A percentile compares a stretch with the other conserved stretches of the same genome.
Evolutionary conservation across 2,113 vertebrate species (phyloP).

Genomic region (Chaetodon trifascialis): DNA sequence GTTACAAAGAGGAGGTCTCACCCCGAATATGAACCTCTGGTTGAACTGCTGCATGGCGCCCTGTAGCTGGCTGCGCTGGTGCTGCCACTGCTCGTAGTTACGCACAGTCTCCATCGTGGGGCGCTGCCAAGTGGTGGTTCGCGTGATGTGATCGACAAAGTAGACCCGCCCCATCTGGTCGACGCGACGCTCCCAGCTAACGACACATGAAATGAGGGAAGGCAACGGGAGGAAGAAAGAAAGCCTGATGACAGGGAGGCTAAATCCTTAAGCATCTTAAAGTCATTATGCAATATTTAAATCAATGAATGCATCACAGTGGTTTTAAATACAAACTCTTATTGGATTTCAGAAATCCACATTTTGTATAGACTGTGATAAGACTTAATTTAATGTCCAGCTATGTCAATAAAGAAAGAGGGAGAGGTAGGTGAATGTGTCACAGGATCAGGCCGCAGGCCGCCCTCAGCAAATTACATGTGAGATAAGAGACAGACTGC

Average conservation of each 20-base stretch:
- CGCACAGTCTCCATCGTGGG: slow-evolving; percentile 95
- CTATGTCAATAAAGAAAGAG: too few species aligned
- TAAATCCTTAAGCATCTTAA: background rate
- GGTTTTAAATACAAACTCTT: background rate
- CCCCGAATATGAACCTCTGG: slow-evolving; percentile 97
- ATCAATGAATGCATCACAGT: background rate
- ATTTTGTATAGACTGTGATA: too few species aligned
- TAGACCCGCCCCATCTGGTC: slow-evolving; percentile 98
- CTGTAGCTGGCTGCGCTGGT: slow-evolving; percentile 95
- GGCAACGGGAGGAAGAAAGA: background rate
- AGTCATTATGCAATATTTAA: background rate
- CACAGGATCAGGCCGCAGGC: background rate
- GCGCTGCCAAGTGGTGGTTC: slow-evolving; percentile 97
- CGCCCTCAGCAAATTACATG: background rate
- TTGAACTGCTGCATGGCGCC: slow-evolving; percentile 99
- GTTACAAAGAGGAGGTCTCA: slow-evolving; percentile 73
- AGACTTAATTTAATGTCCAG: too few species aligned
- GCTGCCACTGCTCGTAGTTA: slow-evolving; percentile 98
- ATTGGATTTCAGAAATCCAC: background rate
- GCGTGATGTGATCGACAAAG: slow-evolving; percentile 97
- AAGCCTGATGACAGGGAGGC: background rate
- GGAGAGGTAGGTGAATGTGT: too few species aligned
- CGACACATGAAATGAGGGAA: background rate
- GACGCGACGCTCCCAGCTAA: slow-evolving; percentile 95
- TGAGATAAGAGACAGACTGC: background rate